Evolutionary conservation across 2,113 vertebrate genomes (phyloP).

Genomic region (Syngnathus scovelli): DNA sequence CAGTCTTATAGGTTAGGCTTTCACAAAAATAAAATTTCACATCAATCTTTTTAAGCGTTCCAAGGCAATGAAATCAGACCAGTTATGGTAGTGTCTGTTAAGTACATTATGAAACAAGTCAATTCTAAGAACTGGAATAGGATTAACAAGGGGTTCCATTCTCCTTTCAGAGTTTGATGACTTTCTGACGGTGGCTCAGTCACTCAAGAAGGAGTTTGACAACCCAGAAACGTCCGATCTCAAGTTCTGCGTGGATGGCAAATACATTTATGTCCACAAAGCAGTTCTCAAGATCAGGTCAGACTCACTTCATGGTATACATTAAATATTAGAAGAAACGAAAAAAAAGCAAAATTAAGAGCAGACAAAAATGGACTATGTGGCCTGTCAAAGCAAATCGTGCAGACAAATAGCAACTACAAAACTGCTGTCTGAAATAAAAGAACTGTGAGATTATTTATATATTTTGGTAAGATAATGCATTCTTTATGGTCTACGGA

Average conservation of each 20-base stretch:
- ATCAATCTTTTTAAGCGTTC: too few relatives aligned
- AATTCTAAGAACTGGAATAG: background rate
- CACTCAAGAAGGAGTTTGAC: slow-evolving; percentile 94
- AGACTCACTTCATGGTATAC: background rate
- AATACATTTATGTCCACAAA: slow-evolving; percentile 94
- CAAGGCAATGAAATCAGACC: background rate
- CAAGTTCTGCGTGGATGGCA: slow-evolving; percentile 91
- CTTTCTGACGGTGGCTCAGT: slow-evolving; percentile 91
- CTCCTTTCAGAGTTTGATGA: slow-evolving; percentile 82
- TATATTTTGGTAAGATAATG: too few relatives aligned
- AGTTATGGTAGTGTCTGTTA: background rate
- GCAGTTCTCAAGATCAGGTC: slow-evolving; percentile 96
- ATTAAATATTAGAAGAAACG: too few relatives aligned
- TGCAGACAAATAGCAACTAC: too few relatives aligned
- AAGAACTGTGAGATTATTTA: too few relatives aligned
- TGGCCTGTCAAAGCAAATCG: too few relatives aligned
- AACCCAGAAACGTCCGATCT: slow-evolving; percentile 92
- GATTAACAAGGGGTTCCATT: background rate
- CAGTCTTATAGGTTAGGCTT: too few relatives aligned
- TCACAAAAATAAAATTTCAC: too few relatives aligned
- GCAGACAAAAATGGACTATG: too few relatives aligned
- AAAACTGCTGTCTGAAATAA: too few relatives aligned
- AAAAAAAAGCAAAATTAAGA: too few relatives aligned
- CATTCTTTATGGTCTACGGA: too few relatives aligned
- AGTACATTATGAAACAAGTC: background rate